Base-by-base conservation (phyloP, 2,888 invertebrate genomes). In the Folsomia manolachei region DNA sequence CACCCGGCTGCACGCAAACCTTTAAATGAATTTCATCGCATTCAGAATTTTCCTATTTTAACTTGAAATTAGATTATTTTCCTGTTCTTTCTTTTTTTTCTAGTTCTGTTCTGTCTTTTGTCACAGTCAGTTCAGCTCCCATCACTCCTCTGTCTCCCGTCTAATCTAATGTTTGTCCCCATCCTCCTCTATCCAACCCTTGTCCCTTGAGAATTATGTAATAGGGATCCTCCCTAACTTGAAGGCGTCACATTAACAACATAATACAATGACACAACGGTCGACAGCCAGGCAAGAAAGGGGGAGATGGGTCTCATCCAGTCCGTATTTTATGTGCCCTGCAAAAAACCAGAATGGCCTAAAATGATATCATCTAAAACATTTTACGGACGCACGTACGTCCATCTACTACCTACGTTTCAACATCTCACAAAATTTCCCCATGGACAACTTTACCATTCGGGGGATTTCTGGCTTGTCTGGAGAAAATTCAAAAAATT, bases 111-210 rank as follows among this genome's bases (percentile, higher is more conserved):
- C 21, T 56, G 56, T n/a, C 11, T n/a, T 19, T 19, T 56, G 56
- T 21, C 51, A 51, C 18, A 56, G 18, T n/a, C 39, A 4, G 14
- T 4, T 39, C 39, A 39, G 39, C n/a, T 56, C 56, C 56, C 56
- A 56, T 56, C 56, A 56, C 11, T 56, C 56, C 11, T 7, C 56
- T 56, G 56, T 56, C 56, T 56, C 39, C 39, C 39, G 56, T 56
- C 56, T 56, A 56, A 56, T 56, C 56, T 56, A 56, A 56, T 56
- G 56, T 56, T 56, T 56, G 56, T 56, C 56, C 56, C 7, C 11
- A n/a, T 18, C 21, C 56, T 18, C 18, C 56, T 19, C 11, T 56
- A 4, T 7, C 4, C 14, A 9, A 4, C 4, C 4, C 56, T 18
- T 7, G 56, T 56, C 56, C 56, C 56, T 56, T 56, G 56, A 56